Conservation (phyloP, 2,797 vertebrate species). For the Aphelocoma californica region DNA sequence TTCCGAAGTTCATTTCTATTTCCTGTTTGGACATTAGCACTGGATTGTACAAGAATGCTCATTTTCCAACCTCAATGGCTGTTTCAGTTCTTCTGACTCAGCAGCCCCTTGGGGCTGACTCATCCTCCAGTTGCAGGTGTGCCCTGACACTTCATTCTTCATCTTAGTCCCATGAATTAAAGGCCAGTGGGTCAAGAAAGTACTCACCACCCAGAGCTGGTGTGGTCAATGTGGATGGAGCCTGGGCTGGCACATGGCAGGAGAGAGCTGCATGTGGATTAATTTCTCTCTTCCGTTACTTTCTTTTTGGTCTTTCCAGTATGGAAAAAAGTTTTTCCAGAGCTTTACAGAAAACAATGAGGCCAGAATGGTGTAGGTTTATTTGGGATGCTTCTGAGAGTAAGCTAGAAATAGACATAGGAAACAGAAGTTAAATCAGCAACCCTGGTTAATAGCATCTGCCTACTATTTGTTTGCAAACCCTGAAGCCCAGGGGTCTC, state of each 20-base stretch:
- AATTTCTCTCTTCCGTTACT: neutral
- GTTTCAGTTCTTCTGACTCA: slow-evolving; percentile 46
- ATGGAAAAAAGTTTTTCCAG: neutral
- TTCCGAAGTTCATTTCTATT: slow-evolving; percentile 63
- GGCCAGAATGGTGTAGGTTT: neutral
- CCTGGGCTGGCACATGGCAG: neutral
- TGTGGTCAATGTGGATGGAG: neutral
- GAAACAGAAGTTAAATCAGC: neutral
- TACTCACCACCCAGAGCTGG: neutral
- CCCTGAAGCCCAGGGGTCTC: neutral
- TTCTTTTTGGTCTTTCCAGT: neutral
- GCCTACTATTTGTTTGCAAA: neutral
- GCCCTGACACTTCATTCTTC: slow-evolving; percentile 11
- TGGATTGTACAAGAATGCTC: slow-evolving; percentile 42
- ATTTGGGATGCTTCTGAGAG: neutral
- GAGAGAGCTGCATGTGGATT: neutral
- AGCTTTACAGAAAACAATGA: neutral
- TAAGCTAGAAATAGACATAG: neutral
- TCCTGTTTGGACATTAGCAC: slow-evolving; percentile 60
- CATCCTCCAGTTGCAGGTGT: slow-evolving; percentile 56
- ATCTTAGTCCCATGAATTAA: neutral
- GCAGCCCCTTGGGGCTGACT: slow-evolving; percentile 51
- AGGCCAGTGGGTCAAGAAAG: slow-evolving; percentile 13
- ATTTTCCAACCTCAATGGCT: slow-evolving; percentile 32
- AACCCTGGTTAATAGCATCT: neutral